A percentile compares a stretch with the other conserved stretches of the same genome.
Conservation (phyloP, 1,140 invertebrate genomes). For the Neodiprion fabricii region DNA sequence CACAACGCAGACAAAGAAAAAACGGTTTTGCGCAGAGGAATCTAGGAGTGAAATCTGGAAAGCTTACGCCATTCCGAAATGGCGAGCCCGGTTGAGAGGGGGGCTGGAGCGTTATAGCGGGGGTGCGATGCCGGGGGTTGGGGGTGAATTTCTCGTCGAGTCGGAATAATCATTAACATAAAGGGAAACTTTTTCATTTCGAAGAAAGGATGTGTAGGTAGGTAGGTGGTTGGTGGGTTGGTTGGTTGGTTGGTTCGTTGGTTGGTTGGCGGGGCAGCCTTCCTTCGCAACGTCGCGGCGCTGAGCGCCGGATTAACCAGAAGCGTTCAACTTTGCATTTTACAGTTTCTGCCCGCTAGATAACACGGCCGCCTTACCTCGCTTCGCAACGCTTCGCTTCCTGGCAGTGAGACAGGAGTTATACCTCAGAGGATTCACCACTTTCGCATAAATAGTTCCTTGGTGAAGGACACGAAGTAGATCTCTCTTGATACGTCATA, state of each 20-base stretch:
- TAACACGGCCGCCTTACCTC: not conserved
- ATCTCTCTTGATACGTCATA: too few relatives aligned
- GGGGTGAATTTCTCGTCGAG: not conserved
- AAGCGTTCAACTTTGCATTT: constrained; percentile 5
- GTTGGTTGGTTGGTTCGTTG: too few relatives aligned
- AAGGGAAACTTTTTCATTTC: constrained; percentile 7
- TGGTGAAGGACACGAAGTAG: not conserved
- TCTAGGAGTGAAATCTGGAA: not conserved
- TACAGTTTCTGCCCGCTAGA: not conserved
- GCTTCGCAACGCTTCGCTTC: too few relatives aligned
- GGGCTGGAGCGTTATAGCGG: too few relatives aligned
- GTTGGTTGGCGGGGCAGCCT: too few relatives aligned
- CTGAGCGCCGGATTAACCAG: not conserved
- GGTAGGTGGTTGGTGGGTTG: not conserved
- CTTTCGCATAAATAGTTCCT: not conserved
- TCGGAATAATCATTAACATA: constrained; percentile 8
- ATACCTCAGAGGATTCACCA: not conserved
- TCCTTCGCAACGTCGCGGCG: not conserved
- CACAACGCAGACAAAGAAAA: too few relatives aligned
- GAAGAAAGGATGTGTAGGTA: not conserved
- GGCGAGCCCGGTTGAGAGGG: too few relatives aligned
- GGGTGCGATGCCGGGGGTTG: not conserved
- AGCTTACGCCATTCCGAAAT: not conserved
- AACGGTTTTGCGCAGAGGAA: not conserved
- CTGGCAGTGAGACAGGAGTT: not conserved